Conservation (phyloP, 1,140 invertebrate genomes). For the Drosophila kurseongensis region DNA sequence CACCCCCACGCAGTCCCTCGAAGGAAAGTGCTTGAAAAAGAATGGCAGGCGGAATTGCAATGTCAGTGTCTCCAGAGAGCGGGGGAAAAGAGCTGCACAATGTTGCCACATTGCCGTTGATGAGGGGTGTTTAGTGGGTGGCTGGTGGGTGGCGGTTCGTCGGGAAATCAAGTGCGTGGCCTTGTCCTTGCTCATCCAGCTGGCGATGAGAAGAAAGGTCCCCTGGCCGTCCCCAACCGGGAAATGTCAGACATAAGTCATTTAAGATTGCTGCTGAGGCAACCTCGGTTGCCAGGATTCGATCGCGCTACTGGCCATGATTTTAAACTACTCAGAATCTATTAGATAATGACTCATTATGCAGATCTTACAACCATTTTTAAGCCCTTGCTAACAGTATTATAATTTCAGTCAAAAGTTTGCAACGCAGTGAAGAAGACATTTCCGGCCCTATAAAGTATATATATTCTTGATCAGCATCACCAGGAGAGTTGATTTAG, state of each 20-base stretch:
- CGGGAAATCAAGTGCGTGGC: conserved; percentile 38
- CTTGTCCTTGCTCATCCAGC: conserved; percentile 75
- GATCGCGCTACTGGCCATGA: not conserved
- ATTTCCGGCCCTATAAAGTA: no score
- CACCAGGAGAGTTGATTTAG: no score
- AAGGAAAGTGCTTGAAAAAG: conserved; percentile 74
- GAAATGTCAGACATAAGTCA: conserved; percentile 60
- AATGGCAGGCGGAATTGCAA: conserved; percentile 71
- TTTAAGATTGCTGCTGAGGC: conserved; percentile 61
- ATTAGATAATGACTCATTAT: not conserved
- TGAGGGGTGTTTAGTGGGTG: conserved; percentile 17
- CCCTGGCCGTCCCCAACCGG: conserved; percentile 4
- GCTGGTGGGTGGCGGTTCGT: conserved; percentile 1
- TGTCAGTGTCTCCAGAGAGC: conserved; percentile 58
- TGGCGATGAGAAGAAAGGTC: conserved; percentile 28
- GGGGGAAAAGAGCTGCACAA: conserved; percentile 25
- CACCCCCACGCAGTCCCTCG: conserved; percentile 23
- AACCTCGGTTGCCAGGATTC: conserved; percentile 19
- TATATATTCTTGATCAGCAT: no score
- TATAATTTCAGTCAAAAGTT: no score
- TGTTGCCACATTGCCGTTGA: conserved; percentile 44
- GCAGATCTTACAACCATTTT: not conserved
- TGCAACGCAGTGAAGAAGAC: no score
- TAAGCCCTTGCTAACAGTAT: no score
- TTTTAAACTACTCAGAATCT: not conserved